phyloP scores from a whole-genome alignment of 2,888 invertebrate species.

The Tortrix viridana region DNA sequence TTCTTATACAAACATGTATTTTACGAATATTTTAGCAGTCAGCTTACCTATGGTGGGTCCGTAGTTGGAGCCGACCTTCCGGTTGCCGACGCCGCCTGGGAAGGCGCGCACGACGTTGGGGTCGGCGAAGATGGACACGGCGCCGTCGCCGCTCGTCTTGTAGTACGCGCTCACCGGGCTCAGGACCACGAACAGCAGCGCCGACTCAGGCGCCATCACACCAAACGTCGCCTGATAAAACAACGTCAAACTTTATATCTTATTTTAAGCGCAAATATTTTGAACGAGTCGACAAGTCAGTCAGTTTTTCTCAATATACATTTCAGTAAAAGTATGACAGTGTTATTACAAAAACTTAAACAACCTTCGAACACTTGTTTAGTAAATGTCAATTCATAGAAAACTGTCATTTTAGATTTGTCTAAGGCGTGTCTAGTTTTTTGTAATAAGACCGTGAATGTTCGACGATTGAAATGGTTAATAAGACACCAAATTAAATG shows the following conservation, averaged over 20 bases:
- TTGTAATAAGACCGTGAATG: no score
- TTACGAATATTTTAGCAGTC: not conserved
- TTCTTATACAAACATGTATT: no score
- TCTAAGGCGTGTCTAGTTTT: no score
- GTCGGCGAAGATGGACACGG: constrained; percentile 96
- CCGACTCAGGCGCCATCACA: constrained; percentile 93
- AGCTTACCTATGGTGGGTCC: constrained; percentile 90
- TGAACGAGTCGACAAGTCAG: no score
- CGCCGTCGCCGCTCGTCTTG: constrained; percentile 85
- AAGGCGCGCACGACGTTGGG: constrained; percentile 94
- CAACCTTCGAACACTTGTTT: no score
- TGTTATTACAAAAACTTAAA: no score
- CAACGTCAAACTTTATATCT: not conserved
- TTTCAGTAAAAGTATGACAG: no score
- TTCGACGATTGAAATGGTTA: no score
- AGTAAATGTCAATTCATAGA: no score
- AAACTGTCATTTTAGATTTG: no score
- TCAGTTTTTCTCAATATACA: no score
- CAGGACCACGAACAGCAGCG: constrained; percentile 94
- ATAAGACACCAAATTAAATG: no score
- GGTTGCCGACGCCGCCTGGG: constrained; percentile 97
- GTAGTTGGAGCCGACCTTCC: constrained; percentile 98
- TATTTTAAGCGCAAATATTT: not conserved
- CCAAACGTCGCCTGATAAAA: constrained; percentile 93
- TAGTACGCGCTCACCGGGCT: constrained; percentile 98